phyloP scores from a whole-genome alignment of 2,888 invertebrate species.

The Xanthia togata region DNA sequence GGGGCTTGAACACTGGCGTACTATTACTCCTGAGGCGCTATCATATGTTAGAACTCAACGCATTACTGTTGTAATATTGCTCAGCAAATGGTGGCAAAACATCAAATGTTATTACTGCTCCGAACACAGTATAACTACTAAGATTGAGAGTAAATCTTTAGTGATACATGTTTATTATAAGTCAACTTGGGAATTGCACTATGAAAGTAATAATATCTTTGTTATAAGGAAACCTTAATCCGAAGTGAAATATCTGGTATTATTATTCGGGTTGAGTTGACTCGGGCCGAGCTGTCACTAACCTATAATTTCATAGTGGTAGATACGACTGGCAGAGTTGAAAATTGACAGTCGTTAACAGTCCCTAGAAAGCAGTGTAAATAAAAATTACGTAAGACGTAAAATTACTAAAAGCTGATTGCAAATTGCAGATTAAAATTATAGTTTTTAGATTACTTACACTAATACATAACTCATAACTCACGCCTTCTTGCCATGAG shows the following conservation, averaged over 20 bases:
- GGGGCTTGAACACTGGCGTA: conserved; percentile 32
- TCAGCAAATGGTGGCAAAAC: conserved; percentile 60
- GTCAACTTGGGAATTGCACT: conserved; percentile 29
- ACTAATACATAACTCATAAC: not conserved
- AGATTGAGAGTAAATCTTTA: conserved; percentile 60
- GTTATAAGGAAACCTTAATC: not conserved
- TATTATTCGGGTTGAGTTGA: too few species aligned
- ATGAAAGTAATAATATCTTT: conserved; percentile 5
- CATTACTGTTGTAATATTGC: conserved; percentile 54
- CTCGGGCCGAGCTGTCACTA: too few species aligned
- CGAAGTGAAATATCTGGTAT: too few species aligned
- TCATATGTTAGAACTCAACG: conserved; percentile 52
- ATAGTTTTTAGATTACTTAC: not conserved
- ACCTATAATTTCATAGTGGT: not conserved
- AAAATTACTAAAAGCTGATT: not conserved
- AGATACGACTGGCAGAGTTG: not conserved
- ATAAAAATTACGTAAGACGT: not conserved
- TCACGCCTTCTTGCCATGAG: not conserved
- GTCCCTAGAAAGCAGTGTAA: not conserved
- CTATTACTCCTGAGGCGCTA: conserved; percentile 52
- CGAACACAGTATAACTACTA: conserved; percentile 44
- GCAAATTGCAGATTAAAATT: not conserved
- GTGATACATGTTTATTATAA: conserved; percentile 33
- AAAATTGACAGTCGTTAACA: not conserved
- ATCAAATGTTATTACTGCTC: conserved; percentile 56